Percentiles rank a stretch among this genome's conserved stretches.
Evolutionary conservation across 1,140 invertebrate genomes (phyloP).

Genomic region (Gryllus bimaculatus): DNA sequence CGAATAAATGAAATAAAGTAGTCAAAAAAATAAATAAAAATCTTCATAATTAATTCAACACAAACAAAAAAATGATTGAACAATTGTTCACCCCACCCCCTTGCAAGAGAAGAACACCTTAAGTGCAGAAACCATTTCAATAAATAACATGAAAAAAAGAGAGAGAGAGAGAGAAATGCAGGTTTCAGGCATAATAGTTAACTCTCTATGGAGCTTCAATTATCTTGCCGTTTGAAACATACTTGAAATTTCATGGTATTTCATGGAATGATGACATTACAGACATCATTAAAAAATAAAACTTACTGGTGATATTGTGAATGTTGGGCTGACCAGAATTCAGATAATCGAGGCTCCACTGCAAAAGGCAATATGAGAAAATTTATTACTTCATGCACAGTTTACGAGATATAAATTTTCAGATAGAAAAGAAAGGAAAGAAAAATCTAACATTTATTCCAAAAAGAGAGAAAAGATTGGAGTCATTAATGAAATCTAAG

Average conservation of each 20-base stretch:
- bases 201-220: not conserved
- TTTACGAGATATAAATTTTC: not conserved
- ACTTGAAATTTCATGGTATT: too few relatives aligned
- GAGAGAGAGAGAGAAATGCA: not conserved
- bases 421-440: not conserved
- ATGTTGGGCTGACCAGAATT: conserved; percentile 17
- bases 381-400: not conserved
- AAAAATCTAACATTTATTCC: not conserved
- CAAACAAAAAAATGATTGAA: too few relatives aligned
- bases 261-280: not conserved
- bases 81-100: not conserved
- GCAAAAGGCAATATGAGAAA: conserved; percentile 13
- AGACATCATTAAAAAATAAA: not conserved
- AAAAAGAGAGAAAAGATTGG: not conserved
- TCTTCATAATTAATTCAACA: too few relatives aligned
- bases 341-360: conserved; percentile 20
- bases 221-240: not conserved
- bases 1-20: too few relatives aligned
- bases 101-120: too few relatives aligned
- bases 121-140: too few relatives aligned
- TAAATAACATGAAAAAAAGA: not conserved
- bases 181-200: not conserved
- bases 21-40: too few relatives aligned
- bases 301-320: conserved; percentile 19
- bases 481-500: not conserved